These are phyloP conservation scores for Chrysotoxum bicinctum DNA, from an alignment of 2,888 invertebrate species.

Conservation along the genomic window DNA sequence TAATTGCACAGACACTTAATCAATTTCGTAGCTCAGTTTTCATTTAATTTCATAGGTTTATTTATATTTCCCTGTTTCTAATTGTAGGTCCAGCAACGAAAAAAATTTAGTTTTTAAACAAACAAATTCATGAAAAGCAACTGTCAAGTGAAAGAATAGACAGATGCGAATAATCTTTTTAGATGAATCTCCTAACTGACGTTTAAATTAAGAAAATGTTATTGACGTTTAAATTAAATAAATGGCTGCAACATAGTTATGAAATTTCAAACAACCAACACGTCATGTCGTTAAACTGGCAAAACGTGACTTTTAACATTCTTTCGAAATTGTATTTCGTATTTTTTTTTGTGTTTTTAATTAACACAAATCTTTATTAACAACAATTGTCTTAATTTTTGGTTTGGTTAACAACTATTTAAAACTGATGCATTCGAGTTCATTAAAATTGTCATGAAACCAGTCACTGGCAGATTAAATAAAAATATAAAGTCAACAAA, in stretches of 20 bases:
- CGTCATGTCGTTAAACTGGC: constrained; percentile 5
- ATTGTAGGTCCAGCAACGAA: too few relatives aligned
- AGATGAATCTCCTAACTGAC: background rate
- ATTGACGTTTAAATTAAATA: background rate
- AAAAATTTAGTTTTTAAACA: too few relatives aligned
- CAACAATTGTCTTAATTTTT: background rate
- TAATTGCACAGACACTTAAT: too few relatives aligned
- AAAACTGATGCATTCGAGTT: constrained; percentile 14
- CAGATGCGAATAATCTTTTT: background rate
- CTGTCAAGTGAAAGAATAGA: background rate
- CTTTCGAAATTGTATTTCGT: background rate
- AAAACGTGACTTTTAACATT: constrained; percentile 23
- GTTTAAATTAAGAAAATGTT: too few relatives aligned
- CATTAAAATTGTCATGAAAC: constrained; percentile 2
- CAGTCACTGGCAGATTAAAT: constrained; percentile 3
- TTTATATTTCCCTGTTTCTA: too few relatives aligned
- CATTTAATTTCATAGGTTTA: too few relatives aligned
- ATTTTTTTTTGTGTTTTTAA: background rate
- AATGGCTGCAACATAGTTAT: background rate
- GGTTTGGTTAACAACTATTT: constrained; percentile 9
- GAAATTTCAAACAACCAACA: background rate
- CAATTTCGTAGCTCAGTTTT: too few relatives aligned
- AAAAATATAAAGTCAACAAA: constrained; percentile 1
- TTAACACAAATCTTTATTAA: background rate
- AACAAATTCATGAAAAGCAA: too few relatives aligned